Evolutionary conservation across 2,888 invertebrate species (phyloP).

Genomic region (Strigamia transsilvanica): DNA sequence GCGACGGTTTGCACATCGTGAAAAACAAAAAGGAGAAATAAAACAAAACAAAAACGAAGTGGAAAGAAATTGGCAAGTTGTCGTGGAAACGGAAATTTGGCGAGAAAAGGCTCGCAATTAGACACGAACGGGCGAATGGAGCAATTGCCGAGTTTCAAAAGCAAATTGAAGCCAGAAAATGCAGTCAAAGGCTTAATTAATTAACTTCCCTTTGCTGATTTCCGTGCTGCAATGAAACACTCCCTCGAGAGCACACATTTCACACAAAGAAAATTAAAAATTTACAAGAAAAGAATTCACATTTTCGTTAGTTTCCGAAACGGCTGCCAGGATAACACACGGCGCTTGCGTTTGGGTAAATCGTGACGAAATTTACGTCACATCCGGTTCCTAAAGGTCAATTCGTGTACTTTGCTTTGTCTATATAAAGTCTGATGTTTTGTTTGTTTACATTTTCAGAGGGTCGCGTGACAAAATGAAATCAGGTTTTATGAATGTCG

Average conservation of each 20-base stretch:
- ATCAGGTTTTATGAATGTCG: no score
- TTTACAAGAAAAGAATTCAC: not conserved
- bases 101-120: not conserved
- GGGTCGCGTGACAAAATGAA: no score
- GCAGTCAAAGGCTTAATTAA: not conserved
- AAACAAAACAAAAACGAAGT: not conserved
- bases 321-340: no score
- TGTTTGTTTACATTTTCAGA: no score
- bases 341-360: no score
- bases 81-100: not conserved
- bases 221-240: not conserved
- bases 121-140: not conserved
- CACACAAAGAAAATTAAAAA: not conserved
- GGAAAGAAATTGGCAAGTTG: not conserved
- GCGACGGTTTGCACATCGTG: no score
- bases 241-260: not conserved
- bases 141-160: not conserved
- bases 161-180: not conserved
- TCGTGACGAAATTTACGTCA: no score
- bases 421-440: no score
- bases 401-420: no score
- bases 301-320: no score
- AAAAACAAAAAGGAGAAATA: no score
- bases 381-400: no score
- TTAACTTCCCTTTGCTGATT: not conserved